Percentiles rank a stretch among this genome's conserved stretches.
Evolutionary conservation across 2,888 invertebrate genomes (phyloP).

Genomic region (Hetaerina titia): DNA sequence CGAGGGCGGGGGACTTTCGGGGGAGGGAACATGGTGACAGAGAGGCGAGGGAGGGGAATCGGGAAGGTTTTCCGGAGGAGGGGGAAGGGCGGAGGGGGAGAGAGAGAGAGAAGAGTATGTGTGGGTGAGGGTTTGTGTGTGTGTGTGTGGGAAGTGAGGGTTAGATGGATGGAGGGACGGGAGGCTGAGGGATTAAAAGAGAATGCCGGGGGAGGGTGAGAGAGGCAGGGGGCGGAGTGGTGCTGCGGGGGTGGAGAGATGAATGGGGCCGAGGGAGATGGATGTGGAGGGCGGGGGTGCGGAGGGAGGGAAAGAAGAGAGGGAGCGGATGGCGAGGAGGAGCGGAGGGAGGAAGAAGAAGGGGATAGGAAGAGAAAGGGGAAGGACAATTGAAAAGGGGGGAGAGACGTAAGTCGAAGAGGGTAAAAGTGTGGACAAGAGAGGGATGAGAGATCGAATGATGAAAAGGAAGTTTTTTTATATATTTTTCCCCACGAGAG

Average conservation of each 20-base stretch:
- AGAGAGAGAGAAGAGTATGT: not conserved
- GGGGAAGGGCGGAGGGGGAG: not conserved
- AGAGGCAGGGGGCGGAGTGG: not conserved
- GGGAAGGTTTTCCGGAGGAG: not conserved
- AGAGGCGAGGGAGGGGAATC: too few relatives aligned
- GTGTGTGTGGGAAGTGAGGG: not conserved
- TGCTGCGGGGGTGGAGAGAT: not conserved
- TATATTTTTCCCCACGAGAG: not conserved
- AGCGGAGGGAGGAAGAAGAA: not conserved
- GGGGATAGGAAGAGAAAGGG: constrained; percentile 1
- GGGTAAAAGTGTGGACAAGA: constrained; percentile 4
- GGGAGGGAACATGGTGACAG: not conserved
- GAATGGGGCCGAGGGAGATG: not conserved
- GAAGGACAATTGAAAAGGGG: not conserved
- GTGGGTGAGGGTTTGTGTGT: not conserved
- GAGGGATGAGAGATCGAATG: not conserved
- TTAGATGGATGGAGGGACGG: constrained; percentile 11
- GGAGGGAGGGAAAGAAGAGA: not conserved
- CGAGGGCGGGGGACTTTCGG: not conserved
- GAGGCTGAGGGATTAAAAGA: constrained; percentile 30
- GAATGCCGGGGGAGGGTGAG: not conserved
- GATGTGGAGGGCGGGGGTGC: not conserved
- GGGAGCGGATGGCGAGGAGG: not conserved
- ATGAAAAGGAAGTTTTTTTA: not conserved
- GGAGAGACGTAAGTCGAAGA: not conserved